Percentiles rank a stretch among this genome's conserved stretches.
Conservation (phyloP, 2,113 vertebrate genomes). For the Mesoclemmys tuberculata region DNA sequence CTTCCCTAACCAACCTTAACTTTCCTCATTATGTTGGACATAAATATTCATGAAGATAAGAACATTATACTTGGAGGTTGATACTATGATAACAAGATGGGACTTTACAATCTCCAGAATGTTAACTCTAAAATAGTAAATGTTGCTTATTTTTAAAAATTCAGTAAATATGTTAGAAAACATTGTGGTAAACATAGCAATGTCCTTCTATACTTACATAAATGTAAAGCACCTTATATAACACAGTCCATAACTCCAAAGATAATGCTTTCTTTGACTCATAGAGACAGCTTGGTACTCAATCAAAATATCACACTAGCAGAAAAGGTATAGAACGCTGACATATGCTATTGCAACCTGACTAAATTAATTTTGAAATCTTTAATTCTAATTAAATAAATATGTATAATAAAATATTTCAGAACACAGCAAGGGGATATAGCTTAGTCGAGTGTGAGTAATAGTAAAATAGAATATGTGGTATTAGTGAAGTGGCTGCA, state of each 20-base stretch:
- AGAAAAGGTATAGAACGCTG: neutral
- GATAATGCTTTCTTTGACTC: neutral
- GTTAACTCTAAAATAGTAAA: neutral
- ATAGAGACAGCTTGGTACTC: neutral
- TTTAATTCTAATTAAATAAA: constrained; percentile 31
- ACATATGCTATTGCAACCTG: neutral
- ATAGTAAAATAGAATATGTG: neutral
- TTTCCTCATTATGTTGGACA: neutral
- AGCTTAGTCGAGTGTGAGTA: neutral
- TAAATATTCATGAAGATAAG: neutral
- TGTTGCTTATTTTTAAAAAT: neutral
- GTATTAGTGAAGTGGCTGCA: neutral
- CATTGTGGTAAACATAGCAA: neutral
- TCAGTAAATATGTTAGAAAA: neutral
- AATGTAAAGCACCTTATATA: neutral
- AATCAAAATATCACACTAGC: neutral
- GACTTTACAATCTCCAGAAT: neutral
- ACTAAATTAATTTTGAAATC: constrained; percentile 54
- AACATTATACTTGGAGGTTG: neutral
- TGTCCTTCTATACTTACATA: neutral
- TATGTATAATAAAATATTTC: constrained; percentile 46
- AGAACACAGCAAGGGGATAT: constrained; percentile 46
- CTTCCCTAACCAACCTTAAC: neutral
- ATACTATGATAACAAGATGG: neutral
- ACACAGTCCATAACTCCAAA: neutral